Conservation (phyloP, 2,113 vertebrate genomes). For the Malurus melanocephalus region DNA sequence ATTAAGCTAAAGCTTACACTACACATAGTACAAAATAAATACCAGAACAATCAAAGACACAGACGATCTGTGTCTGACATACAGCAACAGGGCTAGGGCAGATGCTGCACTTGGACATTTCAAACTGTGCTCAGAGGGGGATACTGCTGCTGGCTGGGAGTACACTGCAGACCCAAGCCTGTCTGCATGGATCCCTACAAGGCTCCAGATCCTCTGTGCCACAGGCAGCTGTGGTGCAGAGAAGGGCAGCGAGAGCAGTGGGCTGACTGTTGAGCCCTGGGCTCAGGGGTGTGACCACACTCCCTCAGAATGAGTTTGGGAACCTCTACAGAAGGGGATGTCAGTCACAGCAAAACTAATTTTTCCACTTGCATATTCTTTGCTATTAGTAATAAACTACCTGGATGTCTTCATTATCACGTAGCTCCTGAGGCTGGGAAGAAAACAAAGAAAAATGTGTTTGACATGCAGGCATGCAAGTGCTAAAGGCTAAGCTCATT, state of each 20-base stretch:
- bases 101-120: background rate
- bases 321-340: background rate
- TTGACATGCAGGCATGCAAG: background rate
- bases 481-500: background rate
- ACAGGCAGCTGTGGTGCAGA: rapidly evolving
- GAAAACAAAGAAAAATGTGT: background rate
- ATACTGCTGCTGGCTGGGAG: background rate
- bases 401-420: background rate
- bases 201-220: rapidly evolving
- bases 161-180: background rate
- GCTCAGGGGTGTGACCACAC: rapidly evolving
- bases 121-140: background rate
- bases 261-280: rapidly evolving
- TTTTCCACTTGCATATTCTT: background rate
- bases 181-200: background rate
- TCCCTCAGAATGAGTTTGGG: background rate
- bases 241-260: background rate
- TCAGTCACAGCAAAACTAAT: background rate
- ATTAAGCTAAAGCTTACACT: background rate
- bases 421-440: background rate
- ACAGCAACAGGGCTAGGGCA: background rate
- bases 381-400: background rate
- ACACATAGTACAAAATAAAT: background rate
- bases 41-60: background rate
- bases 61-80: background rate